Evolutionary conservation across 1,140 invertebrate genomes (phyloP).

Genomic region (Agrypnia vestita): DNA sequence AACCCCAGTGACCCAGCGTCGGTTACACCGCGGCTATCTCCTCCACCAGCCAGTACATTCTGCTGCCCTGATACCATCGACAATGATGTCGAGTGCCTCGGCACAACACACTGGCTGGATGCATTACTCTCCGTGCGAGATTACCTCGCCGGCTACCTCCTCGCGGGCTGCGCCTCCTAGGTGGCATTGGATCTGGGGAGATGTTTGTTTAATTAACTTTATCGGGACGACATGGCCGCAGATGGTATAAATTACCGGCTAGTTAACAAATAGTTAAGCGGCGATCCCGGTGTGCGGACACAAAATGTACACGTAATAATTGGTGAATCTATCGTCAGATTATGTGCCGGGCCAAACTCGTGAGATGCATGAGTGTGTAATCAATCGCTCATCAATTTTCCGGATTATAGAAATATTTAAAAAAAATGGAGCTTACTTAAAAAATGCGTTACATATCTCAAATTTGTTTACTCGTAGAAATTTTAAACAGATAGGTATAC

Average conservation of each 20-base stretch:
- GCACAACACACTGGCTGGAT: slow-evolving; percentile 33
- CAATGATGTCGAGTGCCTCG: slow-evolving; percentile 55
- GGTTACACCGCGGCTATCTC: slow-evolving; percentile 47
- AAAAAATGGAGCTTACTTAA: too few relatives aligned
- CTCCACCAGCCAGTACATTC: slow-evolving; percentile 47
- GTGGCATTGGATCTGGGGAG: slow-evolving; percentile 26
- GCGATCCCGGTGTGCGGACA: too few relatives aligned
- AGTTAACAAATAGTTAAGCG: too few relatives aligned
- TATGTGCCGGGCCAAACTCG: too few relatives aligned
- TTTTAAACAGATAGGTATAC: too few relatives aligned
- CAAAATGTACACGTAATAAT: too few relatives aligned
- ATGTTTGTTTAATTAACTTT: slow-evolving; percentile 50
- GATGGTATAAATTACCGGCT: slow-evolving; percentile 8
- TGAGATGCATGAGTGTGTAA: too few relatives aligned
- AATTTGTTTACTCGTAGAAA: too few relatives aligned
- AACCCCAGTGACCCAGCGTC: slow-evolving; percentile 53
- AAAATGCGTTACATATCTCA: too few relatives aligned
- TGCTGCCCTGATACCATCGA: slow-evolving; percentile 57
- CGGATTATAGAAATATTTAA: too few relatives aligned
- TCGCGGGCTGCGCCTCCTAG: slow-evolving; percentile 28
- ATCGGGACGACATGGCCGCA: slow-evolving; percentile 22
- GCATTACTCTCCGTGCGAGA: slow-evolving; percentile 38
- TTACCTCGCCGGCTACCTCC: slow-evolving; percentile 6
- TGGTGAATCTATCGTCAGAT: too few relatives aligned
- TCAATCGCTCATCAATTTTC: too few relatives aligned